phyloP scores from a whole-genome alignment of 2,113 vertebrate genomes.

The Poeciliopsis turrubarensis region DNA sequence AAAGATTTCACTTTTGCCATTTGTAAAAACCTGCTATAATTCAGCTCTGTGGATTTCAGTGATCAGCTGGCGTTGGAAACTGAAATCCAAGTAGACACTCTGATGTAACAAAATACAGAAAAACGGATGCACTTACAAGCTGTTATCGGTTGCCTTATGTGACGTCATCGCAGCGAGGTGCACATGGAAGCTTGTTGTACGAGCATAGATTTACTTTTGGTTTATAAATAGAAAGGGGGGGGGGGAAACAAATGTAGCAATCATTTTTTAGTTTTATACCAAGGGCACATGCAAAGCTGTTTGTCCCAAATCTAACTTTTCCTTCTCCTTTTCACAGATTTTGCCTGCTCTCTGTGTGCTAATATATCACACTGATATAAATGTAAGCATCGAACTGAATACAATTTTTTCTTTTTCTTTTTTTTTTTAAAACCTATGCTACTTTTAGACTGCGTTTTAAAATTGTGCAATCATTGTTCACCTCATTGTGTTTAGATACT shows the following conservation, averaged over 20 bases:
- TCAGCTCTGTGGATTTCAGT: too few species aligned
- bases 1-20: background rate
- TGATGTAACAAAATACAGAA: background rate
- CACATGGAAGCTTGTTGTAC: background rate
- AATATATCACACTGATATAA: conserved; percentile 99
- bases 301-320: conserved; percentile 22
- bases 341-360: conserved; percentile 97
- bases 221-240: too few species aligned
- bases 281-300: conserved; percentile 1
- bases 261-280: too few species aligned
- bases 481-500: conserved; percentile 85
- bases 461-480: background rate
- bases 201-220: too few species aligned
- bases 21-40: too few species aligned
- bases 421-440: too few species aligned
- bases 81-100: too few species aligned
- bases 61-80: too few species aligned
- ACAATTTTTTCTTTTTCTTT: background rate
- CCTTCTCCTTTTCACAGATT: conserved; percentile 83
- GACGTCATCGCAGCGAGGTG: background rate
- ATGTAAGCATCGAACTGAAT: conserved; percentile 86
- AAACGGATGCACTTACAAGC: background rate
- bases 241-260: too few species aligned
- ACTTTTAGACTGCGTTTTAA: background rate
- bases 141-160: background rate